Percentiles rank a stretch among this genome's conserved stretches.
These are phyloP conservation scores for Candoia aspera DNA, from an alignment of 2,113 vertebrate species.

Conservation along the genomic window DNA sequence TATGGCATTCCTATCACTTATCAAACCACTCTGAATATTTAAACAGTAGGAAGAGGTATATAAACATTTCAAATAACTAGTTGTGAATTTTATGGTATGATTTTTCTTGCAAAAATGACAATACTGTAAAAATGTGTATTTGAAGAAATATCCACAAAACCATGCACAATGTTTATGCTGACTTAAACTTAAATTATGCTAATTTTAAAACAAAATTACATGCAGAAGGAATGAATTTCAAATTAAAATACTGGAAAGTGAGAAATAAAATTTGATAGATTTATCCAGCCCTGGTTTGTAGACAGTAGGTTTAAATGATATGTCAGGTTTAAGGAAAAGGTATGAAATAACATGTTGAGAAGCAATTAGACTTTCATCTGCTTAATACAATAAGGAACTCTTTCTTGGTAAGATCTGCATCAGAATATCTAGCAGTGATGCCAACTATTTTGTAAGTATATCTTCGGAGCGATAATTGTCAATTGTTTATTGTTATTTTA, in stretches of 20 bases:
- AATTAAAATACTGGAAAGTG: background rate
- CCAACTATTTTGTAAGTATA: slow-evolving; percentile 53
- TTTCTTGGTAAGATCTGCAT: slow-evolving; percentile 39
- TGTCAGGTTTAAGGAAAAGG: background rate
- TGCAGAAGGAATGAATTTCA: background rate
- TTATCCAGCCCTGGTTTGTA: background rate
- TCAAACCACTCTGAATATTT: background rate
- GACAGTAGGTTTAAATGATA: background rate
- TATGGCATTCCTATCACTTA: background rate
- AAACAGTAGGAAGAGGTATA: background rate
- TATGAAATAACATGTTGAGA: background rate
- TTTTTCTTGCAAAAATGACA: background rate
- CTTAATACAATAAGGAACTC: background rate
- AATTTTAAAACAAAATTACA: background rate
- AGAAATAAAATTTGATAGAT: background rate
- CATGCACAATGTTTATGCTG: background rate
- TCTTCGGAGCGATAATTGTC: slow-evolving; percentile 54
- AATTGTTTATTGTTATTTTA: background rate
- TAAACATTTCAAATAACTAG: background rate
- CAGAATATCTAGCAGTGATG: slow-evolving; percentile 65
- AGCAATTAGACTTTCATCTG: background rate
- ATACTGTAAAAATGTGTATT: background rate
- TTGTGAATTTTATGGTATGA: background rate
- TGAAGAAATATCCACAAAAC: background rate
- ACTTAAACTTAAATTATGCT: background rate